These are phyloP conservation scores for Pitta sordida DNA, from an alignment of 2,113 vertebrate genomes.

Conservation along the genomic window DNA sequence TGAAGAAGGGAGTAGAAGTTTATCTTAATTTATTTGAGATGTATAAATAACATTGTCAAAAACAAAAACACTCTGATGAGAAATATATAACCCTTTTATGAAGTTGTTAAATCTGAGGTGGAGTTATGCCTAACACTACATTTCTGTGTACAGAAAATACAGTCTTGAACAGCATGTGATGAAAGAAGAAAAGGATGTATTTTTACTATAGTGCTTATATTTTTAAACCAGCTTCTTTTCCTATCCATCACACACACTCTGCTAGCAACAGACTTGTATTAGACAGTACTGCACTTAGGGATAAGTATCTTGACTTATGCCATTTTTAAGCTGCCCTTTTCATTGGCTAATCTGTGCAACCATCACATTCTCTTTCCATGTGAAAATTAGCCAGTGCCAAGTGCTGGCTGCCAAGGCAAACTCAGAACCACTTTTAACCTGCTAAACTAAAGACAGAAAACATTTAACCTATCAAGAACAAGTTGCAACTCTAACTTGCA, in stretches of 20 bases:
- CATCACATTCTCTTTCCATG: not conserved
- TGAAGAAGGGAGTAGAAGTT: not conserved
- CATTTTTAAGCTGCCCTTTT: not conserved
- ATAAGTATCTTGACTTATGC: not conserved
- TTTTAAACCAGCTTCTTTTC: not conserved
- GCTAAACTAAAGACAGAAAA: conserved; percentile 7
- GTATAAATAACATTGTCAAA: conserved; percentile 8
- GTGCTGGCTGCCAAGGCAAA: not conserved
- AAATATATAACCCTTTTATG: not conserved
- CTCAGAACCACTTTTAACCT: conserved; percentile 29
- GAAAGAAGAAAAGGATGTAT: not conserved
- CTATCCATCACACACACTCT: not conserved
- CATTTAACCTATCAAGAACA: conserved; percentile 20
- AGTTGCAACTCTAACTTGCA: conserved; percentile 1
- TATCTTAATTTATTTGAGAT: conserved; percentile 4
- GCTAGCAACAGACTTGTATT: not conserved
- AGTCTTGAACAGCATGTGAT: not conserved
- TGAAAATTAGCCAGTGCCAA: conserved; percentile 31
- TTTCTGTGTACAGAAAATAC: not conserved
- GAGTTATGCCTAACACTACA: not conserved
- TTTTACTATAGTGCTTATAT: not conserved
- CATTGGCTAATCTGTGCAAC: conserved; percentile 14
- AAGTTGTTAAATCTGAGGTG: not conserved
- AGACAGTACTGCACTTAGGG: not conserved
- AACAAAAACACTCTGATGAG: not conserved